These are phyloP conservation scores for Coreoperca whiteheadi DNA, from an alignment of 2,113 vertebrate genomes.

Conservation along the genomic window DNA sequence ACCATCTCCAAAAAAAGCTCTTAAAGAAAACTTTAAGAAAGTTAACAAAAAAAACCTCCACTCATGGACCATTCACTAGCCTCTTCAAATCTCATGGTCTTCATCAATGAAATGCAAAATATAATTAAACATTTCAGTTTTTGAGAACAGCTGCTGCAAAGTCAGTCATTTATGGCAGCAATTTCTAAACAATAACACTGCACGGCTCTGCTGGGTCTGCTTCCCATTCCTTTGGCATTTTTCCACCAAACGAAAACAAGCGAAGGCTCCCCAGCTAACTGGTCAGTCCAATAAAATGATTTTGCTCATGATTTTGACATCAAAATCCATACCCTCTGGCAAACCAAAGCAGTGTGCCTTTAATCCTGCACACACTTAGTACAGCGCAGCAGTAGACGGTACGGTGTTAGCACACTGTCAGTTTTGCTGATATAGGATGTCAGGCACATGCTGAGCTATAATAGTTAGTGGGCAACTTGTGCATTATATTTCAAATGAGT, in stretches of 20 bases:
- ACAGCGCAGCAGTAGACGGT: too few species aligned
- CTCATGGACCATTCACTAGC: background rate
- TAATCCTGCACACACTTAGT: background rate
- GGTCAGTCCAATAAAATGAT: background rate
- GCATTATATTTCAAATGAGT: conserved; percentile 20
- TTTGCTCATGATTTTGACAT: conserved; percentile 12
- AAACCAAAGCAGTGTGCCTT: background rate
- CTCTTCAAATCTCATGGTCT: background rate
- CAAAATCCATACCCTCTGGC: background rate
- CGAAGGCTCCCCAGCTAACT: background rate
- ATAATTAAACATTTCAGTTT: background rate
- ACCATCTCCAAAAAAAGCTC: too few species aligned
- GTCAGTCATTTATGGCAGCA: background rate
- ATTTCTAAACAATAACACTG: background rate
- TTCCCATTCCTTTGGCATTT: background rate
- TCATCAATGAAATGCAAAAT: background rate
- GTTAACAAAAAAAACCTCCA: background rate
- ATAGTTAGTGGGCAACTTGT: background rate
- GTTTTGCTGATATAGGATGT: background rate
- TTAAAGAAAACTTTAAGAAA: background rate
- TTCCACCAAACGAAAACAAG: background rate
- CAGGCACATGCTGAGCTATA: background rate
- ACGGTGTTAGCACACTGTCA: background rate
- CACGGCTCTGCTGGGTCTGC: background rate
- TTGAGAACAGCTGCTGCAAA: background rate